Conservation (phyloP, 2,888 invertebrate species). For the Atrina japonica region DNA sequence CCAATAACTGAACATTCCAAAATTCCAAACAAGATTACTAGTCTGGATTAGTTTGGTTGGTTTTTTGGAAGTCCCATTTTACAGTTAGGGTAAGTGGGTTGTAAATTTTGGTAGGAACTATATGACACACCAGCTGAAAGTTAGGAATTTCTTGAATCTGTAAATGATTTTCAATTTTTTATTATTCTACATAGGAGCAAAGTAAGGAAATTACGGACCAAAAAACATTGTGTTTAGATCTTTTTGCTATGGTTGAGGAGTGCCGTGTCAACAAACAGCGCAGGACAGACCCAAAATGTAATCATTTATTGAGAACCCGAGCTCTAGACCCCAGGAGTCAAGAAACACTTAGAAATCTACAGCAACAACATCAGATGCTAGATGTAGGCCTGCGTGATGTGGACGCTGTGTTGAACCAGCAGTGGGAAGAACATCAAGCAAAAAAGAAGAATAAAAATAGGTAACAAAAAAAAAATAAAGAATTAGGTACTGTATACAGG, state of each 20-base stretch:
- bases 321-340: slow-evolving; percentile 86
- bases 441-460: too few relatives aligned
- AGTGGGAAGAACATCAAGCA: slow-evolving; percentile 87
- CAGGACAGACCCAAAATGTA: slow-evolving; percentile 77
- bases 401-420: slow-evolving; percentile 87
- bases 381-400: slow-evolving; percentile 89
- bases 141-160: neutral
- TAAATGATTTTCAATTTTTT: neutral
- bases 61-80: too few relatives aligned
- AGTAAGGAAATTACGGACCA: slow-evolving; percentile 84
- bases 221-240: slow-evolving; percentile 83
- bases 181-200: slow-evolving; percentile 79
- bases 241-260: slow-evolving; percentile 79
- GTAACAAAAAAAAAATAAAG: slow-evolving; percentile 58
- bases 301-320: slow-evolving; percentile 76
- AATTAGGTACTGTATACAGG: too few relatives aligned
- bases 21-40: too few relatives aligned
- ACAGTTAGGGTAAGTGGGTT: too few relatives aligned
- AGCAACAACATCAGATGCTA: slow-evolving; percentile 85
- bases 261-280: slow-evolving; percentile 75
- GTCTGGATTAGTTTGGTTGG: too few relatives aligned
- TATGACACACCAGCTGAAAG: neutral
- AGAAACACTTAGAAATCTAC: slow-evolving; percentile 86
- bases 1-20: too few relatives aligned
- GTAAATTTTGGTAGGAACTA: too few relatives aligned